Evolutionary conservation across 2,888 invertebrate genomes (phyloP).

Genomic region (Pterobdella sp.): DNA sequence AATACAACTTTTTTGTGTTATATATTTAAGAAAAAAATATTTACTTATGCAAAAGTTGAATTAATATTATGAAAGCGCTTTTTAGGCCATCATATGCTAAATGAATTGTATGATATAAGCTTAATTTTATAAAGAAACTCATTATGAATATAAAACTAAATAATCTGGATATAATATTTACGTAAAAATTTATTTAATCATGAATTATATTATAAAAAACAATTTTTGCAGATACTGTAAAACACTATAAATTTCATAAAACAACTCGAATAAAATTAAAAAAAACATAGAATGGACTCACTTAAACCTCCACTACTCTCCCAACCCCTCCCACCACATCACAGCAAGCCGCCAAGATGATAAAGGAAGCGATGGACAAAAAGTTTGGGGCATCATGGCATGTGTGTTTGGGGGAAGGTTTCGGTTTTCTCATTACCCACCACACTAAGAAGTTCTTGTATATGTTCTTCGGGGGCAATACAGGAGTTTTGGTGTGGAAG

Average conservation of each 20-base stretch:
- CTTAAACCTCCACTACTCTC: not conserved
- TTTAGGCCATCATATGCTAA: not conserved
- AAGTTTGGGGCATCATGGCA: constrained; percentile 90
- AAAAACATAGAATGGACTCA: not conserved
- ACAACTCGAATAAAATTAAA: not conserved
- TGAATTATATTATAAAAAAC: too few species aligned
- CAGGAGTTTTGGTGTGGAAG: constrained; percentile 81
- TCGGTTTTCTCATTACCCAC: constrained; percentile 83
- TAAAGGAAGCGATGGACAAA: constrained; percentile 90
- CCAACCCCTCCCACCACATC: constrained; percentile 1
- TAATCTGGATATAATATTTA: too few species aligned
- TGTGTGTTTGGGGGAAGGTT: constrained; percentile 90
- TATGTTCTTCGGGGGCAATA: constrained; percentile 71
- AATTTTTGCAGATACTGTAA: too few species aligned
- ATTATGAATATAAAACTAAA: too few species aligned
- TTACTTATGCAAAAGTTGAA: not conserved
- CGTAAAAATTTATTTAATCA: too few species aligned
- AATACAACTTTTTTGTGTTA: too few species aligned
- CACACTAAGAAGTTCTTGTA: constrained; percentile 63
- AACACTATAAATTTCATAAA: too few species aligned
- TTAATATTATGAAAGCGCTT: not conserved
- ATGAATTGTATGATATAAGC: too few species aligned
- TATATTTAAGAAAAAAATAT: too few species aligned
- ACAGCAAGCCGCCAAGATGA: constrained; percentile 80
- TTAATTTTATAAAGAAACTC: not conserved